Evolutionary conservation across 2,888 invertebrate genomes (phyloP), one percentile per base, ranked within the genome.

Genomic region (Frankliniella fusca): DNA sequence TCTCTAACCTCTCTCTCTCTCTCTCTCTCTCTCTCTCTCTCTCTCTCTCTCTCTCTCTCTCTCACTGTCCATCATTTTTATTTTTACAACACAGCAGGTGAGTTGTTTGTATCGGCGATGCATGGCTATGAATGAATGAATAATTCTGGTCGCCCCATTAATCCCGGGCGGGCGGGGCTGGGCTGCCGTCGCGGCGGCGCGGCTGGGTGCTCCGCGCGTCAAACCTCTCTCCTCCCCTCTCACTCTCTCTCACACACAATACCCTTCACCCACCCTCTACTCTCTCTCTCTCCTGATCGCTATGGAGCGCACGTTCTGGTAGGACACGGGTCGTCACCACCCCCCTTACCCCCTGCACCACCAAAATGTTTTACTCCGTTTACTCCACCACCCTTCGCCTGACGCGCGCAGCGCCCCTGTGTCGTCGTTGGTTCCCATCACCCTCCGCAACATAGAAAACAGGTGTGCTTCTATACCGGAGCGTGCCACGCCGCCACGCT

Each of bases 1-100:
- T 81, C 50, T 81, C 50, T 81, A n/a, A n/a, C n/a, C 50, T n/a
- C 50, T 81, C 81, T 81, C 81, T 81, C 81, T 81, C 48, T 80
- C 50, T 3, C 10, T 80, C 38, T 79, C 80, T 3, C 54, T 54
- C 54, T 54, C 54, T 54, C 54, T 7, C 54, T 28, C 28, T 8
- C 38, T 8, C 38, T 79, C 80, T 27, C 7, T 79, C 38, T 79
- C 80, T 80, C 80, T n/a, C 8, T 18, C 80, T 49, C 49, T 15
- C 49, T 28, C 49, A n/a, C 80, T 80, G 23, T 80, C 18, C 0
- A 23, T 3, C 48, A 81, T 5, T n/a, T 38, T 38, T 38, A 38
- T 38, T 38, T 38, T 38, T 38, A 38, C 38, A 38, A 38, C 38
- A 38, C 38, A 38, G 38, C 38, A 38, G 38, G 38, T 38, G 38